Evolutionary conservation across 1,140 invertebrate species (phyloP).

Genomic region (Heliconius hermathena): DNA sequence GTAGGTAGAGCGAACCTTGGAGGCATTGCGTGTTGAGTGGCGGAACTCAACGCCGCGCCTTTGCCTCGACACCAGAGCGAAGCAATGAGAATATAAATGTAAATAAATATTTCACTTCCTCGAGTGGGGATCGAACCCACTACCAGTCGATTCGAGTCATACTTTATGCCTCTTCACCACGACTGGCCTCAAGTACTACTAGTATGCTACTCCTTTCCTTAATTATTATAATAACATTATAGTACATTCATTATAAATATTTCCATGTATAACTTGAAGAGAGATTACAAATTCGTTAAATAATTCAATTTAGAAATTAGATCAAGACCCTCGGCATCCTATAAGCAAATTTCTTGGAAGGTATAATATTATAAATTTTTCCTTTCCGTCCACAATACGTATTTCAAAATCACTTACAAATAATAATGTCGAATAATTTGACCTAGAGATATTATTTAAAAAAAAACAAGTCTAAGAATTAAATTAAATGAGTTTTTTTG

Average conservation of each 20-base stretch:
- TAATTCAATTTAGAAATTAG: conserved; percentile 11
- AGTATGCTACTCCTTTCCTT: background rate
- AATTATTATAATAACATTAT: background rate
- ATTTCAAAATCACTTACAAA: background rate
- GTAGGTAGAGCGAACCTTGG: too few relatives aligned
- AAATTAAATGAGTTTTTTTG: background rate
- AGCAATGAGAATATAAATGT: too few relatives aligned
- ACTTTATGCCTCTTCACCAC: too few relatives aligned
- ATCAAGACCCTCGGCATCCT: conserved; percentile 5
- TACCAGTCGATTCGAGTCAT: too few relatives aligned
- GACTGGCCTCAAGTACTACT: too few relatives aligned
- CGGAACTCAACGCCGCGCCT: too few relatives aligned
- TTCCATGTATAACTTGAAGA: background rate
- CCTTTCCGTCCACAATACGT: conserved; percentile 5
- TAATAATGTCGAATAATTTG: background rate
- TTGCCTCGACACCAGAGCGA: too few relatives aligned
- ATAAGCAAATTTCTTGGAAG: background rate
- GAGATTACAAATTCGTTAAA: conserved; percentile 11
- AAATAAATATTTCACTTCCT: too few relatives aligned
- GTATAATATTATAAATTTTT: conserved; percentile 7
- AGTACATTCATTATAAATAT: background rate
- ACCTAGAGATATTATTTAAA: background rate
- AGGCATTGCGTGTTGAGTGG: too few relatives aligned
- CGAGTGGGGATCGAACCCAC: too few relatives aligned
- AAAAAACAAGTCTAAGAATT: background rate